Evolutionary conservation across 2,113 vertebrate genomes (phyloP), one percentile per base, ranked within the genome.

Genomic region (Ranitomeya variabilis): DNA sequence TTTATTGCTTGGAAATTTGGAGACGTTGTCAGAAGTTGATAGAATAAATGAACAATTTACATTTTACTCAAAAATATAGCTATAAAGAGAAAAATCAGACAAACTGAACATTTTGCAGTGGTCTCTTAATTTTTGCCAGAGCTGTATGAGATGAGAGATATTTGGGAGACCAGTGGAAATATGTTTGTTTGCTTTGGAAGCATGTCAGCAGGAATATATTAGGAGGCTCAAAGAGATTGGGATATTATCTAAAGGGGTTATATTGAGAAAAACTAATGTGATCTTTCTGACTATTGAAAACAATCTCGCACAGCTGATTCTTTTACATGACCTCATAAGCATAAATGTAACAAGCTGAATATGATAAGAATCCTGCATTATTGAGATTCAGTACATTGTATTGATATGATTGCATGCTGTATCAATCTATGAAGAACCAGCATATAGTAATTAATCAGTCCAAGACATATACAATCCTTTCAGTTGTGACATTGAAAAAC

Each of bases 181-280:
- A 59, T 18, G 60, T 31, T n/a, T 15, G 9, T 45, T 80, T 80
- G 59, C n/a, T 60, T 23, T 18, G 21, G 54, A 31, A 80, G 55
- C 55, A n/a, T 80, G 26, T 31, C 60, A 80, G 31, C 1, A 18
- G 79, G 23, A 59, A 80, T 60, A 26, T 57, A 80, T 80, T 80
- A 18, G 19, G 77, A 23, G 19, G 55, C 51, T 80, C n/a, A 54
- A 80, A 59, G 23, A 80, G 13, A 59, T 60, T 80, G 79, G 79
- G 79, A 57, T 80, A 80, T 80, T 80, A 37, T 80, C 18, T 60
- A 60, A 37, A 80, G 79, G 54, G 60, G 55, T 26, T 80, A 26
- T 80, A 59, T 80, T 59, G 21, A 80, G 57, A 55, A 80, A 80
- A 10, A 80, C 16, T 59, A 80, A 80, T 60, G 79, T 80, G 55